A percentile compares a stretch with the other conserved stretches of the same genome.
Evolutionary conservation across 2,113 vertebrate genomes (phyloP).

Genomic region (Phodopus roborovskii): DNA sequence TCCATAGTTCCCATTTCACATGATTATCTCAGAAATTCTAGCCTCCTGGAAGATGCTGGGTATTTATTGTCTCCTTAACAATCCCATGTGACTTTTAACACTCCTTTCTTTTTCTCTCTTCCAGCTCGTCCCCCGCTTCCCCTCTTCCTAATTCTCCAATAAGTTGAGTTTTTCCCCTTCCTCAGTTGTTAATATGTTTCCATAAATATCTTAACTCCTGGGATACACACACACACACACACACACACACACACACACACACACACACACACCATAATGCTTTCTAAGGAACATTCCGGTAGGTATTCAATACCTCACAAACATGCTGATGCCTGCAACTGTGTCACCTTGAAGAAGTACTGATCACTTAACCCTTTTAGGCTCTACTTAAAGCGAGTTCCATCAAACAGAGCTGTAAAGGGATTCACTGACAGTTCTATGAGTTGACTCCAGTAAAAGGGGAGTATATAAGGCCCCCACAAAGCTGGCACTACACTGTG

Average conservation of each 20-base stretch:
- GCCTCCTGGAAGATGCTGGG: neutral
- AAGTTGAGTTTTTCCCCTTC: neutral
- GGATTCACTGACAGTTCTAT: slow-evolving; percentile 53
- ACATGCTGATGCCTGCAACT: slow-evolving; percentile 2
- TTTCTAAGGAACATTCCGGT: neutral
- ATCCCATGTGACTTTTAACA: slow-evolving; percentile 7
- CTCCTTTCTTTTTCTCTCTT: neutral
- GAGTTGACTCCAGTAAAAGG: slow-evolving; percentile 57
- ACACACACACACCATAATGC: neutral
- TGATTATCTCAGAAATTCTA: neutral
- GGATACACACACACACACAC: neutral
- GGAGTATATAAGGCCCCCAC: slow-evolving; percentile 25
- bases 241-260: neutral
- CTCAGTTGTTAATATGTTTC: neutral
- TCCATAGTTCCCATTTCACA: neutral
- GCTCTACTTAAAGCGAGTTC: slow-evolving; percentile 6
- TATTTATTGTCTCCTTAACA: neutral
- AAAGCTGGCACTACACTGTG: neutral
- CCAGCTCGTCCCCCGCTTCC: neutral
- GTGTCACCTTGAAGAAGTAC: slow-evolving; percentile 44
- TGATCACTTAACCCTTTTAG: slow-evolving; percentile 61
- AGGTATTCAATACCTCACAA: slow-evolving; percentile 14
- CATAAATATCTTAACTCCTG: neutral
- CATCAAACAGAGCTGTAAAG: slow-evolving; percentile 22
- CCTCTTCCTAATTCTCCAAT: neutral